Evolutionary conservation across 2,888 invertebrate species (phyloP), one percentile per base, ranked within the genome.

Genomic region (Caradrina clavipalpis): DNA sequence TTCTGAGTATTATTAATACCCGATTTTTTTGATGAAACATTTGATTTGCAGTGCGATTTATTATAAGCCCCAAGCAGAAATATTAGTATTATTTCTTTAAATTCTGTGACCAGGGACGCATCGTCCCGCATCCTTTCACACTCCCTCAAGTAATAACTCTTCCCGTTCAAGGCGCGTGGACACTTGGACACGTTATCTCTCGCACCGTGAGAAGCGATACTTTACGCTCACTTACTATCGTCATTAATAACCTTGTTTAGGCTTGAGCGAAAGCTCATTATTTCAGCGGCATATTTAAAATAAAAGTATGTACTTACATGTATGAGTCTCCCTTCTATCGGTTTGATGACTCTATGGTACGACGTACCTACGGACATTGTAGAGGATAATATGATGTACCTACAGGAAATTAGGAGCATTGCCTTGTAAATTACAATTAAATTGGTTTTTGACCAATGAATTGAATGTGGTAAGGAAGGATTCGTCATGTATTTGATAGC

Each of bases 341-440:
- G 5, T 31, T 55, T 57, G n/a, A 39, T 22, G 15, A 42, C n/a
- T 45, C 62, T 62, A 31, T 69, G 69, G 35, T n/a, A 62, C 31
- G 50, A 42, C 19, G 21, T 55, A 47, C 45, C 15, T 21, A 39
- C 45, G 45, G 45, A 50, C 13, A 21, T 49, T 65, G 39, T 47
- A 21, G 39, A 61, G 64, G 45, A 64, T 65, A 70, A 61, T 70
- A 57, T 61, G 58, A 55, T 55, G 53, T 35, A 17, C 45, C 45
- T 45, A 59, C 76, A 77, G 76, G 78, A 77, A 77, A 77, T 73
- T 60, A 42, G 55, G 35, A 53, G 65, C 55, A 69, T 77, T 77
- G 68, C 51, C 10, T 62, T 45, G 45, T 15, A 45, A 45, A 39
- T 39, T 58, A 69, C 68, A 65, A 65, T 68, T 61, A 58, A 26